These are phyloP conservation scores for Ambastaia sidthimunki DNA, from an alignment of 2,797 vertebrate genomes.

Conservation along the genomic window DNA sequence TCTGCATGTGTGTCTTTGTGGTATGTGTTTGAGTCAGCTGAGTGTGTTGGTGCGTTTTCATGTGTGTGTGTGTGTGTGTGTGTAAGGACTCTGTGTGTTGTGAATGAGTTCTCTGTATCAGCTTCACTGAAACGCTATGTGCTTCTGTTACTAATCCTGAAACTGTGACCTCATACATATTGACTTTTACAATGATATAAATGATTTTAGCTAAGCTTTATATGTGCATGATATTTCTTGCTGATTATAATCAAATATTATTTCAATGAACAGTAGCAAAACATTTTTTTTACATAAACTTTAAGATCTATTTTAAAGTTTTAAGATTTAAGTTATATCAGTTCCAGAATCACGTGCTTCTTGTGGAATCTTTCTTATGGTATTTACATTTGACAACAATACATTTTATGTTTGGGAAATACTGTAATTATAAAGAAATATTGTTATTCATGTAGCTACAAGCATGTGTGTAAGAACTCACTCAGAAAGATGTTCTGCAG, in stretches of 20 bases:
- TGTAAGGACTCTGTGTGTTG: constrained; percentile 12
- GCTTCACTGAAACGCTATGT: constrained; percentile 3
- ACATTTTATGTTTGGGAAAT: too few relatives aligned
- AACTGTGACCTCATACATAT: not conserved
- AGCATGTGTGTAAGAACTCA: not conserved
- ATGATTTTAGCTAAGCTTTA: not conserved
- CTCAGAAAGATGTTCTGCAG: not conserved
- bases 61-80: constrained; percentile 24
- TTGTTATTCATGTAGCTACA: not conserved
- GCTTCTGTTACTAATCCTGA: constrained; percentile 10
- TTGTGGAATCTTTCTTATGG: not conserved
- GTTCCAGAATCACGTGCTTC: too few relatives aligned
- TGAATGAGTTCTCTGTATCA: not conserved
- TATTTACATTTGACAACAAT: too few relatives aligned
- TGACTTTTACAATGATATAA: not conserved
- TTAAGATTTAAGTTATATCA: too few relatives aligned
- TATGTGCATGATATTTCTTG: too few relatives aligned
- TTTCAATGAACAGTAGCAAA: too few relatives aligned
- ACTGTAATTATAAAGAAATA: not conserved
- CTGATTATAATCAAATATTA: too few relatives aligned
- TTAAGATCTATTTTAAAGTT: too few relatives aligned
- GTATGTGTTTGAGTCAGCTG: constrained; percentile 54
- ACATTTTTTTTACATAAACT: too few relatives aligned
- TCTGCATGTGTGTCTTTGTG: constrained; percentile 60
- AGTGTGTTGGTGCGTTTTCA: constrained; percentile 49